These are phyloP conservation scores for Nephrotoma guestfalica DNA, from an alignment of 2,888 invertebrate genomes.

Conservation along the genomic window DNA sequence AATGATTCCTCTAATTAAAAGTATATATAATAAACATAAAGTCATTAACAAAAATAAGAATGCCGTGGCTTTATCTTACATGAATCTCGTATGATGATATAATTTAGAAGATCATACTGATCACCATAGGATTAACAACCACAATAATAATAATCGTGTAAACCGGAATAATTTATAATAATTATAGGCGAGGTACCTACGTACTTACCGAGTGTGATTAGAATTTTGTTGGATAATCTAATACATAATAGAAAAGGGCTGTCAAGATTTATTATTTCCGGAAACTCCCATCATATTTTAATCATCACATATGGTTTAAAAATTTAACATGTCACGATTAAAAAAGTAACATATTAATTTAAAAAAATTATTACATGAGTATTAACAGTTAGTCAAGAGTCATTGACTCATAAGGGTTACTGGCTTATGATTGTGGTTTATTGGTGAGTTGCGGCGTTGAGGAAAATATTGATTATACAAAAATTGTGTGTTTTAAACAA, in stretches of 20 bases:
- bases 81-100: background rate
- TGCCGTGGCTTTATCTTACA: background rate
- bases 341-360: background rate
- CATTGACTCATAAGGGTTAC: background rate
- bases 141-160: background rate
- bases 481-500: too few species aligned
- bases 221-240: background rate
- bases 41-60: background rate
- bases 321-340: background rate
- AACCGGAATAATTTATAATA: background rate
- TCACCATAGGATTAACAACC: background rate
- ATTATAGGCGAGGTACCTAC: background rate
- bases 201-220: background rate
- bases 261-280: background rate
- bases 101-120: background rate
- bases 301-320: background rate
- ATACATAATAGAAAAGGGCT: background rate
- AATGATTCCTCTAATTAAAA: background rate
- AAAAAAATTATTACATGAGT: background rate
- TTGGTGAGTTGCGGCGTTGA: too few species aligned
- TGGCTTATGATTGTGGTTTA: too few species aligned
- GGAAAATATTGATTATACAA: too few species aligned
- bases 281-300: background rate
- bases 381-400: background rate
- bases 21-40: background rate